These are phyloP conservation scores for Echinometra lucunter DNA, from an alignment of 53 echinoderm and acorn worm species.

Conservation along the genomic window DNA sequence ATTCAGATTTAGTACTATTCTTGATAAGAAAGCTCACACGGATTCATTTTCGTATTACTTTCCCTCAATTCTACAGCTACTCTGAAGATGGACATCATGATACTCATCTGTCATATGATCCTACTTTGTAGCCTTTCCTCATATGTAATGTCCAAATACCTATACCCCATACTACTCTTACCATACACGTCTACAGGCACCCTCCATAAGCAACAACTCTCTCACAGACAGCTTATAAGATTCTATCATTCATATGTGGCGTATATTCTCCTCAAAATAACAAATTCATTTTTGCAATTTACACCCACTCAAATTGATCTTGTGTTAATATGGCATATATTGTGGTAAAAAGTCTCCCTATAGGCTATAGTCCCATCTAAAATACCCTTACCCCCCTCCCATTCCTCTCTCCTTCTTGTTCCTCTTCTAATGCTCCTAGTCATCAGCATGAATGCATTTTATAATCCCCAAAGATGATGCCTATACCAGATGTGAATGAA, in stretches of 20 bases:
- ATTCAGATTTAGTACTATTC: neutral
- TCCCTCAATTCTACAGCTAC: neutral
- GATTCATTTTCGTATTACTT: neutral
- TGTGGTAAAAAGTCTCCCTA: neutral
- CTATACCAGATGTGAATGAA: constrained; percentile 43
- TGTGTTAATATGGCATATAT: neutral
- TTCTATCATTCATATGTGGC: neutral
- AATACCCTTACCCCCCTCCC: neutral
- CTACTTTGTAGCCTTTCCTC: neutral
- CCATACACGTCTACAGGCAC: neutral
- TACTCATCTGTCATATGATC: neutral
- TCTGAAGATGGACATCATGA: neutral
- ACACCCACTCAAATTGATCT: neutral
- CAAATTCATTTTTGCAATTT: neutral
- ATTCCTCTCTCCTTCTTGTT: neutral
- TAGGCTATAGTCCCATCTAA: neutral
- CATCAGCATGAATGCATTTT: neutral
- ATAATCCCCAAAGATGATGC: constrained; percentile 40
- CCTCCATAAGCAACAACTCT: neutral
- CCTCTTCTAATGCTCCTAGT: neutral
- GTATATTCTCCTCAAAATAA: neutral
- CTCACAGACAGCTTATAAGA: too few species aligned
- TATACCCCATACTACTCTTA: neutral
- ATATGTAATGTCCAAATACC: neutral
- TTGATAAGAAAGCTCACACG: neutral